Percentiles rank a stretch among this genome's conserved stretches.
Conservation (phyloP, 2,888 invertebrate species). For the Ommatoiulus sabulosus region DNA sequence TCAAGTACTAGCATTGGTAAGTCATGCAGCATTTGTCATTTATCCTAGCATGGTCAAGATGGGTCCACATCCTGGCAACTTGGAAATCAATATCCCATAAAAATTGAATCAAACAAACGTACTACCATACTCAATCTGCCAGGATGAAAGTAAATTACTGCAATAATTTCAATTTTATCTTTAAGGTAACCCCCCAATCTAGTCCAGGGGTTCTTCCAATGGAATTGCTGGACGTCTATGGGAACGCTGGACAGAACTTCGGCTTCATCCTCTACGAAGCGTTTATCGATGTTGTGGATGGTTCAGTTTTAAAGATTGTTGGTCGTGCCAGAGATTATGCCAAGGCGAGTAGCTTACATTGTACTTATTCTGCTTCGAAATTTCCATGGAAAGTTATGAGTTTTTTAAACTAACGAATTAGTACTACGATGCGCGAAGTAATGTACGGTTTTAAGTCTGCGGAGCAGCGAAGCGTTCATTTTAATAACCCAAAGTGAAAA, state of each 20-base stretch:
- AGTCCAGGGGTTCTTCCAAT: constrained; percentile 50
- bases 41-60: not conserved
- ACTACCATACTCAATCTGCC: too few species aligned
- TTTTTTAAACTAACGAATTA: constrained; percentile 29
- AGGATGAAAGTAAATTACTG: too few species aligned
- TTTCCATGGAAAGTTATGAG: not conserved
- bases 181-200: constrained; percentile 7
- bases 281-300: not conserved
- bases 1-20: constrained; percentile 32
- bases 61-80: not conserved
- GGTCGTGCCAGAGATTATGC: constrained; percentile 42
- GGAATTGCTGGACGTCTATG: constrained; percentile 47
- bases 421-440: not conserved
- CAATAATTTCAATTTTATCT: not conserved
- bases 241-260: constrained; percentile 37
- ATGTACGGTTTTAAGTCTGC: constrained; percentile 7
- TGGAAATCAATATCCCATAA: not conserved
- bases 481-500: constrained; percentile 30
- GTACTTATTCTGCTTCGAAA: not conserved
- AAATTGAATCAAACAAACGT: too few species aligned
- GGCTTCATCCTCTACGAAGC: constrained; percentile 32
- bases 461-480: constrained; percentile 18
- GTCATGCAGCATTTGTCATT: not conserved
- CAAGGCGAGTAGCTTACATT: constrained; percentile 35
- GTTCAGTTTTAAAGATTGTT: not conserved